Base-by-base conservation (phyloP, 2,113 vertebrate genomes). In the Hyaena hyaena region DNA sequence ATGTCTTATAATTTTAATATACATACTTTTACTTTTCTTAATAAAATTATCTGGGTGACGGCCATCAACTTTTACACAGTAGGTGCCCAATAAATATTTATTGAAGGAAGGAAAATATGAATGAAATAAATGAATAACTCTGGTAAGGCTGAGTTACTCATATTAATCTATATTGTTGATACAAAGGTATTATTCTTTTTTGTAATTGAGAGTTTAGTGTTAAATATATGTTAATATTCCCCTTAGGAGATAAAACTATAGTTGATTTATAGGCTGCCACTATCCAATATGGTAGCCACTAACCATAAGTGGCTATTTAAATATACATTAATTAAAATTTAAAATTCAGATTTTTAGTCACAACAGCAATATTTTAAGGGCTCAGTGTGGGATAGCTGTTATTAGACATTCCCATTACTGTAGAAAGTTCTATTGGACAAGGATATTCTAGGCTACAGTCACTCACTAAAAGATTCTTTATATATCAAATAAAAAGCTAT, bases 291-390 rank as follows among this genome's bases (percentile, higher is more conserved):
- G 39, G 16, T 87, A 96, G 17, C 71, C 66, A 77, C 21, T 58
- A 83, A 9, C 19, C 15, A 26, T 1, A 53, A 63, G 26, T 81
- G 17, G 17, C 33, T 79, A 17, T 66, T 92, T 69, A 73, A 63
- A 86, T 87, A 80, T 35, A 66, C 50, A 43, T 61, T 53, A 88
- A 82, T 65, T 87, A 73, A 96, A 63, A 82, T 82, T 53, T 79
- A 88, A 66, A 96, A 66, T 66, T 89, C 8, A 66, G 4, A n/a
- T 79, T 83, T 12, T 77, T 10, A 33, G 35, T 58, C 55, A 45
- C 12, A 93, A 28, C 10, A 63, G 23, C 50, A 90, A 24, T 1
- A 31, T 79, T 87, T 48, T 31, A 84, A 91, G 24, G 26, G 4
- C 61, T 53, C 50, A 10, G 5, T 43, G 58, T 21, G 2, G 21